phyloP scores from a whole-genome alignment of 2,888 invertebrate genomes.

The Trachelus tabidus region DNA sequence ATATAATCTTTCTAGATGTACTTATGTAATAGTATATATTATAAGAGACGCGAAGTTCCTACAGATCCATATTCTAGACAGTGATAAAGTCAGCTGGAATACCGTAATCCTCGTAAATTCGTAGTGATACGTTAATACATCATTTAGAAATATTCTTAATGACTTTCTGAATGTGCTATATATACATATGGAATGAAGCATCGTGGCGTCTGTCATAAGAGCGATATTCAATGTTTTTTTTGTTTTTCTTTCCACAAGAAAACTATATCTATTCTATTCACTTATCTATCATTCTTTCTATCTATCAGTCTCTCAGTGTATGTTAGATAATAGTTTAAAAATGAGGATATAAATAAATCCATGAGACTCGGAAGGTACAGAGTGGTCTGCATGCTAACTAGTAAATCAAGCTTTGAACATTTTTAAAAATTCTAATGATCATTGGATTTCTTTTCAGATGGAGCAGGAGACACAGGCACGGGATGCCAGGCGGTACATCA shows the following conservation, averaged over 20 bases:
- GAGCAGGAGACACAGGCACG: slow-evolving; percentile 80
- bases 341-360: background rate
- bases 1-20: background rate
- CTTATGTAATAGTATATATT: background rate
- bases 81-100: background rate
- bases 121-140: slow-evolving; percentile 9
- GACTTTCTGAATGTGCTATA: slow-evolving; percentile 15
- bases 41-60: background rate
- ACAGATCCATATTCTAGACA: background rate
- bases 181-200: slow-evolving; percentile 51
- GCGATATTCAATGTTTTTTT: slow-evolving; percentile 1
- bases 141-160: slow-evolving; percentile 24
- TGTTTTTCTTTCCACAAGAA: background rate
- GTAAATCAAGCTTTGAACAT: slow-evolving; percentile 12
- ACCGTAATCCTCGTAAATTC: background rate
- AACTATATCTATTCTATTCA: background rate
- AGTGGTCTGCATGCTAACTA: slow-evolving; percentile 10
- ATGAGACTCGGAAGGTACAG: background rate
- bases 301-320: background rate
- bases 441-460: slow-evolving; percentile 71
- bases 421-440: slow-evolving; percentile 7
- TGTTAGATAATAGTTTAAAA: background rate
- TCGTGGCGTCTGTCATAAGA: slow-evolving; percentile 37
- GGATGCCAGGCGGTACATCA: slow-evolving; percentile 68
- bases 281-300: background rate